Evolutionary conservation across 2,888 invertebrate species (phyloP), one percentile per base, ranked within the genome.

Genomic region (Clunio marinus): DNA sequence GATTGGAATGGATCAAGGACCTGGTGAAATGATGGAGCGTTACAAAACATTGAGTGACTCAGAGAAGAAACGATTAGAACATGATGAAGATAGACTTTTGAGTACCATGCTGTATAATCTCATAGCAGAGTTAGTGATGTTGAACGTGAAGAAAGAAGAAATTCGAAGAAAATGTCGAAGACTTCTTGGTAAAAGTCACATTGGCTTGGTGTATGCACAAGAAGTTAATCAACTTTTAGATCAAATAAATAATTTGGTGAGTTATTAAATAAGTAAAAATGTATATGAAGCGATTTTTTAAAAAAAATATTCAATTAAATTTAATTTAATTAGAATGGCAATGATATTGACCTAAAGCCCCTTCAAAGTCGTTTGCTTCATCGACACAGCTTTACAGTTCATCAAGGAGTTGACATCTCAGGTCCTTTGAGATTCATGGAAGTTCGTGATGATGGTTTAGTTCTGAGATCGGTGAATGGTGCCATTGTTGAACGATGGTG

Each of bases 1-100:
- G 87, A 93, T 98, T 72, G 96, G 99, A 68, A 97, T 99, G 97
- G 99, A 99, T 81, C 98, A 99, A 77, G 96, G 97, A 20, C 96
- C 97, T 35, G 88, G 91, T 68, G 97, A 97, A 81, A 97, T 98
- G 97, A 96, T 98, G 94, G 97, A 97, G 75, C 86, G 96, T 73
- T 97, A 97, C 80, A 94, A 93, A 76, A 88, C 90, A 68, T 81
- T 97, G 69, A 94, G 95, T 75, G 95, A 95, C 65, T 93, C 92
- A 24, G 94, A 95, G 75, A 83, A 92, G 68, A 97, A 98, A 78
- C 85, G 98, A 2, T 81, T 99, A 46, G 99, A 99, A 75, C 93
- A 97, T 74, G 99, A 99, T 76, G 99, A 99, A 77, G 99, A 99
- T 78, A 84, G 96, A 69, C 80, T 99, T 37, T 80, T 99, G 63